phyloP scores from a whole-genome alignment of 2,113 vertebrate species.

The Prochilodus magdalenae region DNA sequence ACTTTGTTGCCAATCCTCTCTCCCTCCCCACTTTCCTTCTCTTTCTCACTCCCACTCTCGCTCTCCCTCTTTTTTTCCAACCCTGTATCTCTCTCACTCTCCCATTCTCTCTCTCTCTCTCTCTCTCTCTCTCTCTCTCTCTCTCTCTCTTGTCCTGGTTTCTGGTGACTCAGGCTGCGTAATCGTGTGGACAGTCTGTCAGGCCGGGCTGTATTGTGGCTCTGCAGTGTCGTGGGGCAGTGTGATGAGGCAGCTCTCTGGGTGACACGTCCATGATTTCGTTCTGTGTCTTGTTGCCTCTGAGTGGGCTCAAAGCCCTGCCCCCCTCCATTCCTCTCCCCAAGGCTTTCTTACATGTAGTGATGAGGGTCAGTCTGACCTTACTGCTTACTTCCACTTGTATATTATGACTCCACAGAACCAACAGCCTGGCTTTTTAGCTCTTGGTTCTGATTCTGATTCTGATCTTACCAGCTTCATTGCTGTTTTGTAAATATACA shows the following conservation, averaged over 20 bases:
- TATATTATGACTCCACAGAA: not conserved
- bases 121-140: not conserved
- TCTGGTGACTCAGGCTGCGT: conserved; percentile 5
- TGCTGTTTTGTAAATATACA: no score
- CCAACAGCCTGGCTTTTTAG: no score
- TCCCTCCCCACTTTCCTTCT: not conserved
- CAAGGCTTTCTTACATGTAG: not conserved
- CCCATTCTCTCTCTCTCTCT: no score
- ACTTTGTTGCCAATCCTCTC: no score
- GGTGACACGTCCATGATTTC: not conserved
- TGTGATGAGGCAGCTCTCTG: not conserved
- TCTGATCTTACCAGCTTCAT: no score
- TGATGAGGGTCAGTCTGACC: not conserved
- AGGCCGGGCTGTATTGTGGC: not conserved
- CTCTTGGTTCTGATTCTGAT: no score
- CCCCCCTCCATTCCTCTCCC: not conserved
- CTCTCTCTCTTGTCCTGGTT: no score
- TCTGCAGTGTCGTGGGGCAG: not conserved
- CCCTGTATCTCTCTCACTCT: no score
- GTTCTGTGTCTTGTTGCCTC: not conserved
- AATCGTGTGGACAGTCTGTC: not conserved
- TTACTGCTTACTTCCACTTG: not conserved
- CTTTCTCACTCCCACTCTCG: not conserved
- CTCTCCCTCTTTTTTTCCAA: not conserved
- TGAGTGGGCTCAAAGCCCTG: not conserved